phyloP scores from a whole-genome alignment of 2,797 vertebrate species.

The Hoplostethus atlanticus region DNA sequence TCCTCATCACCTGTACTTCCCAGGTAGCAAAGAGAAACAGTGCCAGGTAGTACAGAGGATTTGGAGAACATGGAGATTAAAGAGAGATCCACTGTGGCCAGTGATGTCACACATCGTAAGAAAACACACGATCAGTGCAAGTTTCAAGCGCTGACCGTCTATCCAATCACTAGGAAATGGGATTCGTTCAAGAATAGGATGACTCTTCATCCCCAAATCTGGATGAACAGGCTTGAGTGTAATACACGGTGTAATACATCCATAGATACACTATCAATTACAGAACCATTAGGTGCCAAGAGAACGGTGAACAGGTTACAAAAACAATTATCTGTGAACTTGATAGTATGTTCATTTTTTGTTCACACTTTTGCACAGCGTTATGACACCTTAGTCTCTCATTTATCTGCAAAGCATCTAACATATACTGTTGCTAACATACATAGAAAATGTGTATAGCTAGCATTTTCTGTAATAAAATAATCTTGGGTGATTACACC shows the following conservation, averaged over 20 bases:
- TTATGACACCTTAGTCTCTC: too few species aligned
- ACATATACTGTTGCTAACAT: too few species aligned
- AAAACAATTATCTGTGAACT: too few species aligned
- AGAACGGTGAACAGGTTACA: too few species aligned
- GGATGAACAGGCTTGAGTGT: conserved; percentile 3
- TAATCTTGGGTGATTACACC: too few species aligned
- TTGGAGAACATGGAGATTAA: conserved; percentile 32
- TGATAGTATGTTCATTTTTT: too few species aligned
- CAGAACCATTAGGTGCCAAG: too few species aligned
- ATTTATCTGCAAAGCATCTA: too few species aligned
- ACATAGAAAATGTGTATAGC: too few species aligned
- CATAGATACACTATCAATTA: too few species aligned
- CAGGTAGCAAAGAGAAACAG: conserved; percentile 16
- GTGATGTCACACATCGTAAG: conserved; percentile 40
- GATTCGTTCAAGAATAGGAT: conserved; percentile 5
- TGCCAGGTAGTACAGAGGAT: conserved; percentile 7
- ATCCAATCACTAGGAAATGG: conserved; percentile 19
- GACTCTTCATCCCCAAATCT: conserved; percentile 3
- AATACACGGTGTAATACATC: neutral
- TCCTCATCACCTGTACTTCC: conserved; percentile 20
- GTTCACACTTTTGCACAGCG: too few species aligned
- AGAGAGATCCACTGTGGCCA: conserved; percentile 28
- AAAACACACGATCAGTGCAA: conserved; percentile 45
- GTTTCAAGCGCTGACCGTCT: conserved; percentile 48
- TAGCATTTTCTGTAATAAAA: too few species aligned